Evolutionary conservation across 2,113 vertebrate species (phyloP).

Genomic region (Thomomys bottae): DNA sequence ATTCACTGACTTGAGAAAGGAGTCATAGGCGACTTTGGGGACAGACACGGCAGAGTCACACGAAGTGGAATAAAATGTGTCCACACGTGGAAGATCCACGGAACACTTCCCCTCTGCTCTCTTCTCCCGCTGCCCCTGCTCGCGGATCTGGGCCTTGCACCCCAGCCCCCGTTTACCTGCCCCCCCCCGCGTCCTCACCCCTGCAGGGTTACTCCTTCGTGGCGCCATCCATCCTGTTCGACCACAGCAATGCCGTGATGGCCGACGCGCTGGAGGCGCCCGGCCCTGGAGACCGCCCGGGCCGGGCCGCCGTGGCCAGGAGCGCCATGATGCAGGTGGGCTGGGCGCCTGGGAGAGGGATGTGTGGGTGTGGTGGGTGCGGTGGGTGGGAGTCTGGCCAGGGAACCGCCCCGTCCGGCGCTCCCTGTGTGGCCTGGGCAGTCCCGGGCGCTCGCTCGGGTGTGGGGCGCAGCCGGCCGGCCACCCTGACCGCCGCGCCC

Average conservation of each 20-base stretch:
- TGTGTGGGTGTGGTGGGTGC: too few species aligned
- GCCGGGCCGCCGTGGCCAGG: conserved; percentile 89
- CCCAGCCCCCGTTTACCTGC: background rate
- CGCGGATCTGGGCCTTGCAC: too few species aligned
- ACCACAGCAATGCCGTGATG: conserved; percentile 93
- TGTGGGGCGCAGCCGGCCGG: background rate
- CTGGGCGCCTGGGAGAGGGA: background rate
- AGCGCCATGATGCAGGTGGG: conserved; percentile 94
- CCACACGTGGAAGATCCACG: background rate
- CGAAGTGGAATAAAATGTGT: background rate
- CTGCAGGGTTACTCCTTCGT: conserved; percentile 94
- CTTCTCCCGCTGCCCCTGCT: background rate
- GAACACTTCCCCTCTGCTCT: accelerated
- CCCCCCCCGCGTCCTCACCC: background rate
- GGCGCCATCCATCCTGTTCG: conserved; percentile 94
- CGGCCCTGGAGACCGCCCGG: conserved; percentile 87
- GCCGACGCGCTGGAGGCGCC: conserved; percentile 88
- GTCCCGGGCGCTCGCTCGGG: too few species aligned
- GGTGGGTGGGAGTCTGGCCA: background rate
- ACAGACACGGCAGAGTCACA: background rate
- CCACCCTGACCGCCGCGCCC: background rate
- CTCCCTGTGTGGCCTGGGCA: too few species aligned
- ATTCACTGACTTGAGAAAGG: background rate
- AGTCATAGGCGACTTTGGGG: background rate
- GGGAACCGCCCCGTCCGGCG: too few species aligned